These are phyloP conservation scores for Anodontia alba DNA, from an alignment of 2,888 invertebrate species.

Conservation along the genomic window DNA sequence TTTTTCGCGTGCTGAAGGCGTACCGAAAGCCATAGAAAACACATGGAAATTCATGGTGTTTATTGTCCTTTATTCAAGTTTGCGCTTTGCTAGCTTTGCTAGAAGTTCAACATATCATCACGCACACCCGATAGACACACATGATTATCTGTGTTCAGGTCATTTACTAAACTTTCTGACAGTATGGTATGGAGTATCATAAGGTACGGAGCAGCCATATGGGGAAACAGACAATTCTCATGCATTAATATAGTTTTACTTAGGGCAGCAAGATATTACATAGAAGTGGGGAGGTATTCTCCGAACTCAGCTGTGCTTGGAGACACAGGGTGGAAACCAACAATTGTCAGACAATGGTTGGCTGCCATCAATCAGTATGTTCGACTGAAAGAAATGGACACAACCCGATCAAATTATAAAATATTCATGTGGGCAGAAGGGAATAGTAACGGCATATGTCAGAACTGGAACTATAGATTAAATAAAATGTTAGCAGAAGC, in stretches of 20 bases:
- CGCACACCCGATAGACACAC: too few relatives aligned
- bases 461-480: background rate
- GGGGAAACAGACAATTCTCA: slow-evolving; percentile 4
- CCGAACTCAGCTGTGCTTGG: background rate
- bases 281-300: background rate
- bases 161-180: too few relatives aligned
- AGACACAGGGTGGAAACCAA: background rate
- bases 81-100: too few relatives aligned
- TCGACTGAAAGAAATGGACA: background rate
- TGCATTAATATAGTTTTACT: slow-evolving; percentile 26
- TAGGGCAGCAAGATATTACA: background rate
- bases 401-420: background rate
- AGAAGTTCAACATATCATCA: too few relatives aligned
- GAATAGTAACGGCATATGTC: background rate
- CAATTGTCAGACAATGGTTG: background rate
- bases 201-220: slow-evolving; percentile 23
- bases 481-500: background rate
- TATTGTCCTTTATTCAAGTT: too few relatives aligned
- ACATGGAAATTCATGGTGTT: too few relatives aligned
- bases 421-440: background rate
- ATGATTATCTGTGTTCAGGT: too few relatives aligned
- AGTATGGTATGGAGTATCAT: background rate
- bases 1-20: too few relatives aligned
- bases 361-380: background rate
- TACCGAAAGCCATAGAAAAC: too few relatives aligned